phyloP scores from a whole-genome alignment of 2,888 invertebrate species.

The Andrena bucephala region DNA sequence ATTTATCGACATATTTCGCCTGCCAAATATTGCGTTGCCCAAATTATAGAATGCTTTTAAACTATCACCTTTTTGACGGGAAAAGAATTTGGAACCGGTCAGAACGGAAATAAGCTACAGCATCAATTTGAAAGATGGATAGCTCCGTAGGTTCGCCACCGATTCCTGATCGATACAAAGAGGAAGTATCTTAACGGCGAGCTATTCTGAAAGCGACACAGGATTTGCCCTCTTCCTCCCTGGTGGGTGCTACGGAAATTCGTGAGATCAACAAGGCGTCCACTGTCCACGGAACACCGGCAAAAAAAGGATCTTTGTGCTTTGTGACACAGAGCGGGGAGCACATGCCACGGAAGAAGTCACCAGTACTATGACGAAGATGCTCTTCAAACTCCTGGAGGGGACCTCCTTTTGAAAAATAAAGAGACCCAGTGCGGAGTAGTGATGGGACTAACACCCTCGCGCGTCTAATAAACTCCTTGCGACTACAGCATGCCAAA shows the following conservation, averaged over 20 bases:
- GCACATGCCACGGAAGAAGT: constrained; percentile 65
- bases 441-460: constrained; percentile 37
- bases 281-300: constrained; percentile 59
- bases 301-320: constrained; percentile 67
- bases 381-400: constrained; percentile 35
- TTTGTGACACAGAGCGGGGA: constrained; percentile 41
- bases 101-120: no score
- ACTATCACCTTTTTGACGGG: no score
- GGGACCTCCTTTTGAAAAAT: constrained; percentile 27
- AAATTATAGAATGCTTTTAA: no score
- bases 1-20: no score
- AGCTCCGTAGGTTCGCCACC: not conserved
- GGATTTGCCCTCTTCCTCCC: constrained; percentile 24
- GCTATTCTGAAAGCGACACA: constrained; percentile 3
- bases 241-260: constrained; percentile 63
- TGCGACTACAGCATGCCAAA: not conserved
- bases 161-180: constrained; percentile 19
- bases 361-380: constrained; percentile 48
- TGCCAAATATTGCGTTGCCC: no score
- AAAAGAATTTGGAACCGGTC: no score
- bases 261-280: constrained; percentile 66
- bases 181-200: constrained; percentile 9
- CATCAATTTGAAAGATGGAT: not conserved
- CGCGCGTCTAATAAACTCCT: not conserved
- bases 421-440: constrained; percentile 25